Conservation (phyloP, 2,888 invertebrate genomes). For the Cheilosia vulpina region DNA sequence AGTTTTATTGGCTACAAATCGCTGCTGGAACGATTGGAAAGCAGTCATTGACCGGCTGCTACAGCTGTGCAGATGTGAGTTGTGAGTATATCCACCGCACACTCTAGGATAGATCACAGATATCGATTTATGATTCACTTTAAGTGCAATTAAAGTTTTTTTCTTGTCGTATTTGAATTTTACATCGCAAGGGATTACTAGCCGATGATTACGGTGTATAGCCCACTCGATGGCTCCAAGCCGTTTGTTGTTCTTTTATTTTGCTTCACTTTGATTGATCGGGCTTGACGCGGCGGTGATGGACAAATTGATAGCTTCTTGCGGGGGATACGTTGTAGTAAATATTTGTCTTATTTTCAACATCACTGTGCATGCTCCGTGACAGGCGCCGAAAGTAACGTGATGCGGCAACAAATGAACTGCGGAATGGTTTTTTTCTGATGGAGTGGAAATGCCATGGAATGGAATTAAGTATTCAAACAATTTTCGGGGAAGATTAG, state of each 20-base stretch:
- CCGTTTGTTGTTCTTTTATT: background rate
- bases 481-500: too few species aligned
- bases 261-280: constrained; percentile 29
- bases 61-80: background rate
- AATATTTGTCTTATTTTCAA: constrained; percentile 43
- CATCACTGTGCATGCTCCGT: constrained; percentile 13
- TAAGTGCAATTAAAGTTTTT: constrained; percentile 59
- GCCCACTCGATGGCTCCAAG: constrained; percentile 12
- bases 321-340: constrained; percentile 33
- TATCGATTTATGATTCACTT: constrained; percentile 61
- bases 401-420: constrained; percentile 23
- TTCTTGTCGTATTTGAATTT: constrained; percentile 30
- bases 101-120: constrained; percentile 9
- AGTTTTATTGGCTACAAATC: constrained; percentile 39
- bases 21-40: constrained; percentile 37
- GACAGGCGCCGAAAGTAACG: constrained; percentile 43
- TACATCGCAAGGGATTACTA: constrained; percentile 14
- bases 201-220: background rate
- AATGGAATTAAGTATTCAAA: too few species aligned
- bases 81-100: background rate
- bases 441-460: background rate
- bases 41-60: background rate
- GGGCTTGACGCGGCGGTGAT: constrained; percentile 29
- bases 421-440: background rate
- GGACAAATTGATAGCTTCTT: constrained; percentile 30